phyloP scores from a whole-genome alignment of 2,888 invertebrate genomes.

The Ophraella communa region DNA sequence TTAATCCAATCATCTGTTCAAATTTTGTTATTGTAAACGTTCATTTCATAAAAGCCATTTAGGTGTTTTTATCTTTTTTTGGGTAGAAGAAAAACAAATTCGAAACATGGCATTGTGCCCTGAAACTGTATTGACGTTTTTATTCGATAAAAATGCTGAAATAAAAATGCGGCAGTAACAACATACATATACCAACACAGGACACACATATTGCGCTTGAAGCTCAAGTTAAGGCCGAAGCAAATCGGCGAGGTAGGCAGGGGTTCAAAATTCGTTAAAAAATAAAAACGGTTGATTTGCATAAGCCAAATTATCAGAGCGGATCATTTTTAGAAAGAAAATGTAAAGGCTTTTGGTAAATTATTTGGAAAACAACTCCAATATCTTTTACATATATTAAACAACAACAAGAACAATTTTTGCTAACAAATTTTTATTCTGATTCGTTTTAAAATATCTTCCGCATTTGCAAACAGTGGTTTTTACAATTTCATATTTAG shows the following conservation, averaged over 20 bases:
- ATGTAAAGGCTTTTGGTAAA: too few relatives aligned
- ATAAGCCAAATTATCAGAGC: background rate
- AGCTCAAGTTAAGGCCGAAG: slow-evolving; percentile 2
- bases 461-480: too few relatives aligned
- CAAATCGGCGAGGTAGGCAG: too few relatives aligned
- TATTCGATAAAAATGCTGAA: slow-evolving; percentile 26
- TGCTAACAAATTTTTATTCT: too few relatives aligned
- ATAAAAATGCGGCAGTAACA: slow-evolving; percentile 10
- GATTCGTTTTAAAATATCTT: too few relatives aligned
- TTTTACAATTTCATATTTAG: too few relatives aligned
- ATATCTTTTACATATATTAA: too few relatives aligned
- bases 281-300: background rate
- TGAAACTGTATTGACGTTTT: slow-evolving; percentile 30
- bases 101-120: slow-evolving; percentile 33
- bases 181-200: background rate
- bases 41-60: slow-evolving; percentile 51
- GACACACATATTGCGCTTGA: slow-evolving; percentile 4
- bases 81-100: slow-evolving; percentile 33
- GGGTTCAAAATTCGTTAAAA: background rate
- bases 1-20: slow-evolving; percentile 52
- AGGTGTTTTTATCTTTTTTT: slow-evolving; percentile 37
- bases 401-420: too few relatives aligned
- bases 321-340: background rate
- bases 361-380: too few relatives aligned
- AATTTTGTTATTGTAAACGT: slow-evolving; percentile 54